phyloP scores from a whole-genome alignment of 2,888 invertebrate species.

The Eudasyphora cyanicolor region DNA sequence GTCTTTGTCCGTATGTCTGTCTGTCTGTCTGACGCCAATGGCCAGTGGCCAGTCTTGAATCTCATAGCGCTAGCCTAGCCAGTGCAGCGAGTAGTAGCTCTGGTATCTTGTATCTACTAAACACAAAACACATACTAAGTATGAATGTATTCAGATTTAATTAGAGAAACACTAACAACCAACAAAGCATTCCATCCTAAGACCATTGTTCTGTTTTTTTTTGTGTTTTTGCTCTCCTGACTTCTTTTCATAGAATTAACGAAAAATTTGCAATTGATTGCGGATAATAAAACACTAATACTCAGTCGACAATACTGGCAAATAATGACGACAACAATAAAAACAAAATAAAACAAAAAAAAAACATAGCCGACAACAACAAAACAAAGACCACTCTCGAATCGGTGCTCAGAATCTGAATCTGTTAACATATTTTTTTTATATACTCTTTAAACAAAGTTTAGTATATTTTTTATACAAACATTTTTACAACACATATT shows the following conservation, averaged over 20 bases:
- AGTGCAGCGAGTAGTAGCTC: background rate
- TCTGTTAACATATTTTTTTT: conserved; percentile 25
- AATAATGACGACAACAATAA: background rate
- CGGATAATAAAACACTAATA: conserved; percentile 4
- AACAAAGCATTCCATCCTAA: conserved; percentile 18
- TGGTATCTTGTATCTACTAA: background rate
- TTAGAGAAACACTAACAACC: conserved; percentile 8
- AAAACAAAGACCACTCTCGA: conserved; percentile 20
- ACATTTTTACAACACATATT: conserved; percentile 24
- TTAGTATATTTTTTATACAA: conserved; percentile 38
- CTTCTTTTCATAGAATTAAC: conserved; percentile 8
- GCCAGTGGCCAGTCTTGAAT: no score
- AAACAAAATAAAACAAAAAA: background rate
- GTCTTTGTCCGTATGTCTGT: background rate
- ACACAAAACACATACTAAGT: conserved; percentile 2
- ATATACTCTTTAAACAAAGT: conserved; percentile 5
- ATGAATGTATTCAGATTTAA: conserved; percentile 19
- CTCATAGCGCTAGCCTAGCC: no score
- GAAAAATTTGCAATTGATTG: conserved; percentile 21
- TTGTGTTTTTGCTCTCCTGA: background rate
- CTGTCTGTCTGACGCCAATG: background rate
- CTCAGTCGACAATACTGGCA: background rate
- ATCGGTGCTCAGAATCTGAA: conserved; percentile 32
- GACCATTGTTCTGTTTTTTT: conserved; percentile 11
- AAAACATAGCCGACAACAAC: no score